Evolutionary conservation across 2,888 invertebrate genomes (phyloP), one percentile per base, ranked within the genome.

Genomic region (Leptinotarsa juncta): DNA sequence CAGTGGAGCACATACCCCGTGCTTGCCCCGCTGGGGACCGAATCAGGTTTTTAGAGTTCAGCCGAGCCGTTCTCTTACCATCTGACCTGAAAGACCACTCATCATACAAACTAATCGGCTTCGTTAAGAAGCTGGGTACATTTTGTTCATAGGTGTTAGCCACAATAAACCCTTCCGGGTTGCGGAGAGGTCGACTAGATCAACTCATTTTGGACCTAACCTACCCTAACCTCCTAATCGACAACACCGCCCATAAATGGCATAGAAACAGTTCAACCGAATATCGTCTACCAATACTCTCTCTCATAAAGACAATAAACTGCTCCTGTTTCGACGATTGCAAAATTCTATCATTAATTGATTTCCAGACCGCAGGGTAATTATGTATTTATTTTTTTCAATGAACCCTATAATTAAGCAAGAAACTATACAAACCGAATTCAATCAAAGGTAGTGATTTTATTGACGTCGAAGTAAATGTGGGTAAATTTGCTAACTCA

Each of bases 401-500:
- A 57, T 23, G 4, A 20, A 4, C 14, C 57, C 57, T 4, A 42
- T 42, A 62, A 62, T 62, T 42, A 10, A 62, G 42, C 42, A 42
- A 42, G n/a, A 12, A 62, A 42, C 62, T 62, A 32, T 16, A 32
- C 62, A 42, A 62, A 62, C 62, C 50, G 49, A 67, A 50, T 18
- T 53, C 51, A 50, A 67, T 42, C 42, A 50, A 32, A 53, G 67
- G n/a, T 32, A 23, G n/a, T 26, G 42, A 48, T 69, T 49, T 42
- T 69, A 49, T 49, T 50, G 16, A 16, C 16, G 67, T 67, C 20
- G 23, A 62, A 70, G 70, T 70, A 70, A 67, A 68, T 72, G 72
- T 68, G 60, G 57, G 60, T 60, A 62, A 78, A 76, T 75, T 67
- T 75, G 78, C 78, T 76, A 73, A 76, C 71, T 78, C 78, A 73